These are phyloP conservation scores for Caranx melampygus DNA, from an alignment of 2,113 vertebrate genomes.

Conservation along the genomic window DNA sequence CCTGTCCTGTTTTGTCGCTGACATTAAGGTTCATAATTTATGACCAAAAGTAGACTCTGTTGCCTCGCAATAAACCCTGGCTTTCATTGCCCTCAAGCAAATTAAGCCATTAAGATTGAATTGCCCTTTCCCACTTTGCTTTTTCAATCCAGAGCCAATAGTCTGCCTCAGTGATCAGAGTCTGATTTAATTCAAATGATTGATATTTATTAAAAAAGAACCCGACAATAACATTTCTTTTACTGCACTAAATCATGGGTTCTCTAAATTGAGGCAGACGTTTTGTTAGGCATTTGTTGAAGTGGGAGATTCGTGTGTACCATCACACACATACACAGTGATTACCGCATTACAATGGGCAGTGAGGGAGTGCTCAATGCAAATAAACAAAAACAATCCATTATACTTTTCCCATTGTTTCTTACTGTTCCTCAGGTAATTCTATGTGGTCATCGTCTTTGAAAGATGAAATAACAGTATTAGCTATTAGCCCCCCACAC, in stretches of 20 bases:
- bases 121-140: conserved; percentile 75
- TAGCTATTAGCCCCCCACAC: too few relatives aligned
- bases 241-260: conserved; percentile 38
- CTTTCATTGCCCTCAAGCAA: conserved; percentile 52
- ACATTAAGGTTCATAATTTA: conserved; percentile 30
- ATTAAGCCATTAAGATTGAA: conserved; percentile 62
- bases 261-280: not conserved
- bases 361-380: not conserved
- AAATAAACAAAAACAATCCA: not conserved
- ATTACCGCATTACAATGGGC: not conserved
- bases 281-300: conserved; percentile 1
- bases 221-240: conserved; percentile 38
- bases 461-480: not conserved
- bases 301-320: not conserved
- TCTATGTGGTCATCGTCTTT: not conserved
- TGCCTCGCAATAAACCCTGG: conserved; percentile 35
- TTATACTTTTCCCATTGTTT: not conserved
- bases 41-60: conserved; percentile 12
- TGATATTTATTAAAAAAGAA: conserved; percentile 68
- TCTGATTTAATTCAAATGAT: conserved; percentile 68
- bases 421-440: not conserved
- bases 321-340: not conserved
- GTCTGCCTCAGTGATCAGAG: conserved; percentile 49
- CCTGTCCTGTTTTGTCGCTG: conserved; percentile 20
- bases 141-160: conserved; percentile 65